Base-by-base conservation (phyloP, 2,113 vertebrate genomes). In the Cheirogaleus medius region DNA sequence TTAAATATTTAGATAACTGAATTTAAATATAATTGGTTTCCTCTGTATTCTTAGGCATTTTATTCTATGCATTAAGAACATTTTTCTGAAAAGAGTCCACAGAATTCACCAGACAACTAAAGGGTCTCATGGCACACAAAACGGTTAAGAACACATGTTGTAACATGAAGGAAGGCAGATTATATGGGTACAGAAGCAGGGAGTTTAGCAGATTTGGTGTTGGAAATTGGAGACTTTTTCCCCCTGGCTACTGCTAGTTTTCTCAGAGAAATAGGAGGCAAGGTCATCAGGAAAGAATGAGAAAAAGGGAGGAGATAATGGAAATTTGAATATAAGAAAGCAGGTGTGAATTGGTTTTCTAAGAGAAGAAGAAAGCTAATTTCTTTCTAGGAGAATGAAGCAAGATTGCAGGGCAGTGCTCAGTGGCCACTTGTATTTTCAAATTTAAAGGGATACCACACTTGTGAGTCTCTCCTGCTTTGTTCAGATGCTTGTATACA, bases 331-430 rank as follows among this genome's bases (percentile, higher is more conserved):
- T 37, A 47, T 71, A 81, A 84, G 63, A 68, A 92, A 69, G n/a
- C 89, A 96, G 85, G 88, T 98, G 91, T 92, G 91, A 97, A 97
- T 98, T 95, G n/a, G 58, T 92, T 97, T 98, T 97, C 84, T 87
- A 69, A 71, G 76, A 81, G 69, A 80, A 74, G 64, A 82, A 89
- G 66, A 90, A 90, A 97, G 64, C 42, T 94, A 92, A 97, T 97
- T 95, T 95, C 44, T 27, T 63, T 63, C 44, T 87, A 21, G n/a
- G 84, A 92, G 76, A 77, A 92, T 74, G 66, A 60, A 71, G 25
- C 32, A 54, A 64, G 49, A 87, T 44, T 39, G 23, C 52, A 56
- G 68, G 13, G 15, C 76, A 94, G 29, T 49, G 18, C 32, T 18
- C 34, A 95, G 12, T 56, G 37, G n/a, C 63, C 37, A 32, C 73